Evolutionary conservation across 2,797 vertebrate species (phyloP).

Genomic region (Octomys mimax): DNA sequence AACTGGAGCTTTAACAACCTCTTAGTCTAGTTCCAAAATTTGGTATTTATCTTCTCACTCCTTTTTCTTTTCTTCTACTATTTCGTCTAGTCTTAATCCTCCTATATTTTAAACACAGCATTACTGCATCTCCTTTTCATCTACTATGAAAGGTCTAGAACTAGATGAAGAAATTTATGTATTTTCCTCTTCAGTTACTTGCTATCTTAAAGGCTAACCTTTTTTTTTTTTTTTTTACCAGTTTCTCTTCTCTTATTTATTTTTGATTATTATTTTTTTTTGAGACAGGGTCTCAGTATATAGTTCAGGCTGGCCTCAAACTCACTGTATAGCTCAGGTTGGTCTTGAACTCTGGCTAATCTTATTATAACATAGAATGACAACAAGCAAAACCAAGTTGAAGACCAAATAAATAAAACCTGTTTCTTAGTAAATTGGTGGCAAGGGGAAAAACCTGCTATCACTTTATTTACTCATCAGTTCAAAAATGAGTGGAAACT

Average conservation of each 20-base stretch:
- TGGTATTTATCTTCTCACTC: not conserved
- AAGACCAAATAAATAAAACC: not conserved
- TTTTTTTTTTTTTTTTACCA: too few species aligned
- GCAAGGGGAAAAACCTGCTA: not conserved
- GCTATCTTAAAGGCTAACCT: not conserved
- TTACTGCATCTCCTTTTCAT: not conserved
- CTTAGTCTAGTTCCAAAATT: not conserved
- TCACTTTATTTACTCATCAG: not conserved
- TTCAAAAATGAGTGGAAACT: not conserved
- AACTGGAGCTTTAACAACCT: not conserved
- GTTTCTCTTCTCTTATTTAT: too few species aligned
- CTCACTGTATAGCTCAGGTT: too few species aligned
- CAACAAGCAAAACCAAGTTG: not conserved
- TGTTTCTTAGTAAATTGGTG: not conserved
- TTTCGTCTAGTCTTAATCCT: not conserved
- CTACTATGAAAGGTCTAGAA: not conserved
- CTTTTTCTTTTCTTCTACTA: not conserved
- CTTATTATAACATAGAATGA: not conserved
- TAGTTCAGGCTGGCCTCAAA: too few species aligned
- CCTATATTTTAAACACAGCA: not conserved
- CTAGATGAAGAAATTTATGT: not conserved
- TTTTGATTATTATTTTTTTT: too few species aligned
- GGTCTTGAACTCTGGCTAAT: too few species aligned
- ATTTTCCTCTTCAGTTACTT: not conserved
- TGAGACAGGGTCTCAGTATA: too few species aligned